A percentile compares a stretch with the other conserved stretches of the same genome.
Evolutionary conservation across 2,113 vertebrate species (phyloP).

Genomic region (Amblyopsis rosae): DNA sequence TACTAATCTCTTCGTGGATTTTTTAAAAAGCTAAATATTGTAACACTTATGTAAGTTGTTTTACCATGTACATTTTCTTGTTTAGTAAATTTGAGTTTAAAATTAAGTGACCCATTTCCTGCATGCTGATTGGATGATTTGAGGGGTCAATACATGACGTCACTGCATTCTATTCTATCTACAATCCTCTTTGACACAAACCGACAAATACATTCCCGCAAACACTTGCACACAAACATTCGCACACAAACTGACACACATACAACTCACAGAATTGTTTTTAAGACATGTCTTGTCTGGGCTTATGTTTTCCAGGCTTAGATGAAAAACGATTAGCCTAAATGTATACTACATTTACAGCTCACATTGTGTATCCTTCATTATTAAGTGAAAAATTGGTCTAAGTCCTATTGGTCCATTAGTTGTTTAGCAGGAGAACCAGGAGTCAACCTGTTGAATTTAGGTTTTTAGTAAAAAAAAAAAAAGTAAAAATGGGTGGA

Average conservation of each 20-base stretch:
- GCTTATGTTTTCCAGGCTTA: too few relatives aligned
- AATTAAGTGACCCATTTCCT: constrained; percentile 47
- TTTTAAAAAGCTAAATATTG: constrained; percentile 61
- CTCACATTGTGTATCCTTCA: too few relatives aligned
- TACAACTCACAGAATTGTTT: constrained; percentile 10
- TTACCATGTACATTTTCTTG: constrained; percentile 32
- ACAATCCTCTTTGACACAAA: constrained; percentile 46
- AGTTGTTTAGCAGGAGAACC: too few relatives aligned
- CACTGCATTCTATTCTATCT: constrained; percentile 41
- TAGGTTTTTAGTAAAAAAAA: too few relatives aligned
- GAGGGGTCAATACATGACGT: constrained; percentile 19
- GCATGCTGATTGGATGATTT: constrained; percentile 61
- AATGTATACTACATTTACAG: too few relatives aligned
- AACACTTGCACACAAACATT: constrained; percentile 19
- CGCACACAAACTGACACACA: constrained; percentile 39
- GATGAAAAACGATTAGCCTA: too few relatives aligned
- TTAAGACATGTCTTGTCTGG: too few relatives aligned
- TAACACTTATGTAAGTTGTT: constrained; percentile 41
- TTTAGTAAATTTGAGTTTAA: constrained; percentile 43
- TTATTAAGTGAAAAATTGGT: too few relatives aligned
- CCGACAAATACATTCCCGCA: constrained; percentile 6
- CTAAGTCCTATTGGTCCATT: too few relatives aligned
- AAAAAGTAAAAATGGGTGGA: too few relatives aligned
- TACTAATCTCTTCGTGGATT: constrained; percentile 37
- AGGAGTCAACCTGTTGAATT: too few relatives aligned